These are phyloP conservation scores for Teleopsis dalmanni DNA, from an alignment of 1,140 invertebrate genomes.

Conservation along the genomic window DNA sequence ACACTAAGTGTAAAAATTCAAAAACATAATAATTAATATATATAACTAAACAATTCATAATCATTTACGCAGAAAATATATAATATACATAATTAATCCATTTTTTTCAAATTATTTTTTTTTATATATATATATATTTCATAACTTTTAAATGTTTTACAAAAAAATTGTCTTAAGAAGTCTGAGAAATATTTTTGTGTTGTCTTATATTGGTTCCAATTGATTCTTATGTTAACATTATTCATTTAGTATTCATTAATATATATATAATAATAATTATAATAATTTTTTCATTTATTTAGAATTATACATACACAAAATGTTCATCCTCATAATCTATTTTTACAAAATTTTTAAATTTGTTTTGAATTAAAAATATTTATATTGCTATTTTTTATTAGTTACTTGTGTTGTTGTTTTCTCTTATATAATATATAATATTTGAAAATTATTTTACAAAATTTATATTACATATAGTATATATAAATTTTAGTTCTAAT, in stretches of 20 bases:
- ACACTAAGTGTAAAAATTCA: too few species aligned
- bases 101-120: too few species aligned
- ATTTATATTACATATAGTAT: not conserved
- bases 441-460: constrained; percentile 1
- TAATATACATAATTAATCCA: too few species aligned
- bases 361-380: not conserved
- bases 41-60: too few species aligned
- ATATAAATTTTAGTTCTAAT: constrained; percentile 26
- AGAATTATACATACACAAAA: too few species aligned
- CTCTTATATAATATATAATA: not conserved
- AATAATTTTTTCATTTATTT: not conserved
- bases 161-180: constrained; percentile 23
- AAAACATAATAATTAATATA: too few species aligned
- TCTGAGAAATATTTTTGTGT: constrained; percentile 12
- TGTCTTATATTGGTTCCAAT: constrained; percentile 14
- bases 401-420: not conserved
- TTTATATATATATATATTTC: too few species aligned
- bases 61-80: too few species aligned
- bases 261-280: not conserved
- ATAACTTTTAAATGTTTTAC: constrained; percentile 4
- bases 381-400: not conserved
- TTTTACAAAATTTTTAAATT: too few species aligned
- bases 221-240: constrained; percentile 24
- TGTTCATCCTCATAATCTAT: too few species aligned
- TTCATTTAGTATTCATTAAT: not conserved